phyloP scores from a whole-genome alignment of 2,797 vertebrate species.

The Pangasius macronema region DNA sequence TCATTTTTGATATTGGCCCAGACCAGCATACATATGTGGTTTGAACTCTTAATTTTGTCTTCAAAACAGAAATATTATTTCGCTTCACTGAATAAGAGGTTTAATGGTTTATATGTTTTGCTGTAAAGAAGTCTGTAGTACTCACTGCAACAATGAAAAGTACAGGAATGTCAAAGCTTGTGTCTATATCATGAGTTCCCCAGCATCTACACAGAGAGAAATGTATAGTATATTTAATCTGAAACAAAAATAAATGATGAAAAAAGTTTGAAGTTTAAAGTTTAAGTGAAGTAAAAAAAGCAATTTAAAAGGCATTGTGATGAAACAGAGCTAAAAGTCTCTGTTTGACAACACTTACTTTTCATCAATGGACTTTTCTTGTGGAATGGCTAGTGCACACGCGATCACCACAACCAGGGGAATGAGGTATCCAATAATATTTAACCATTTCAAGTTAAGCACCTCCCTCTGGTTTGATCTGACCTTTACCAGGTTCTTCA shows the following conservation, averaged over 20 bases:
- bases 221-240: no score
- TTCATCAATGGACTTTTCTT: not conserved
- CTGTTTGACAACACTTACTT: not conserved
- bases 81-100: no score
- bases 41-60: no score
- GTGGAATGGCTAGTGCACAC: conserved; percentile 25
- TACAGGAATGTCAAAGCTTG: not conserved
- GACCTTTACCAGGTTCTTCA: conserved; percentile 33
- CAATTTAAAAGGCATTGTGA: not conserved
- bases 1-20: no score
- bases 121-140: not conserved
- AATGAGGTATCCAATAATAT: conserved; percentile 49
- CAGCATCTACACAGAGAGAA: not conserved
- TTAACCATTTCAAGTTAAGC: conserved; percentile 26
- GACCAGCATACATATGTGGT: no score
- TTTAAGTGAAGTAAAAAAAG: no score
- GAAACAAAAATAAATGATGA: no score
- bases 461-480: conserved; percentile 27
- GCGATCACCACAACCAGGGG: conserved; percentile 44
- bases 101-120: no score
- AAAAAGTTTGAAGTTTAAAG: no score
- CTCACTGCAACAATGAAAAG: not conserved
- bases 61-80: no score
- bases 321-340: not conserved
- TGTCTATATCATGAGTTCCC: not conserved